A percentile compares a stretch with the other conserved stretches of the same genome.
Conservation (phyloP, 2,888 invertebrate species). For the Zaprionus obscuricornis region DNA sequence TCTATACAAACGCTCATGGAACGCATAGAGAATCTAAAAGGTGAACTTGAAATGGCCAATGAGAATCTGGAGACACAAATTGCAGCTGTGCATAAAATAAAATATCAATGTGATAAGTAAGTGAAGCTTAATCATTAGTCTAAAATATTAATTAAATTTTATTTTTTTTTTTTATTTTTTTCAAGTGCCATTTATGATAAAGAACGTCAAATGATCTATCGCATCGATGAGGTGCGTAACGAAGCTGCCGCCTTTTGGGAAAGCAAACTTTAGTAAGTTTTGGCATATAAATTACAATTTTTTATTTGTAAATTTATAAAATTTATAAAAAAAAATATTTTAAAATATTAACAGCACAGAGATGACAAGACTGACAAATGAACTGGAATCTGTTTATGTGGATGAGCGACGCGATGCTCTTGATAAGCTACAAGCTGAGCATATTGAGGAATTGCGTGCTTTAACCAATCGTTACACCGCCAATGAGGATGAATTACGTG, state of each 20-base stretch:
- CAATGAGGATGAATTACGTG: conserved; percentile 85
- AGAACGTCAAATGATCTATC: conserved; percentile 83
- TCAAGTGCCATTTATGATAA: conserved; percentile 83
- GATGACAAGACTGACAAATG: conserved; percentile 86
- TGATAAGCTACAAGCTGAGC: conserved; percentile 85
- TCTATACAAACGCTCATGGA: conserved; percentile 84
- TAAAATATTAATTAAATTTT: background rate
- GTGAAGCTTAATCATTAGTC: conserved; percentile 23
- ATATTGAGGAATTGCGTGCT: conserved; percentile 85
- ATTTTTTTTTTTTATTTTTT: background rate
- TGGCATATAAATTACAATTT: background rate
- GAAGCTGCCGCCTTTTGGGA: conserved; percentile 87
- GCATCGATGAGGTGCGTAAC: conserved; percentile 85
- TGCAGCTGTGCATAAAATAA: conserved; percentile 83
- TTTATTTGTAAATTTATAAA: too few relatives aligned
- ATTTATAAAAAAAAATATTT: too few relatives aligned
- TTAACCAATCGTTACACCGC: conserved; percentile 85
- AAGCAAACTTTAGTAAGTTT: conserved; percentile 84
- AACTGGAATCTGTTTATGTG: conserved; percentile 86
- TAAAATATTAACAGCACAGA: conserved; percentile 83
- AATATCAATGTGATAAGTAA: conserved; percentile 83
- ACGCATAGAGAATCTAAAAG: conserved; percentile 85
- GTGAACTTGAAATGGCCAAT: conserved; percentile 84
- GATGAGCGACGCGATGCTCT: conserved; percentile 86
- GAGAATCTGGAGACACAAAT: conserved; percentile 85